Percentiles rank a stretch among this genome's conserved stretches.
Evolutionary conservation across 2,888 invertebrate genomes (phyloP).

Genomic region (Hirtodrosophila alboralis): DNA sequence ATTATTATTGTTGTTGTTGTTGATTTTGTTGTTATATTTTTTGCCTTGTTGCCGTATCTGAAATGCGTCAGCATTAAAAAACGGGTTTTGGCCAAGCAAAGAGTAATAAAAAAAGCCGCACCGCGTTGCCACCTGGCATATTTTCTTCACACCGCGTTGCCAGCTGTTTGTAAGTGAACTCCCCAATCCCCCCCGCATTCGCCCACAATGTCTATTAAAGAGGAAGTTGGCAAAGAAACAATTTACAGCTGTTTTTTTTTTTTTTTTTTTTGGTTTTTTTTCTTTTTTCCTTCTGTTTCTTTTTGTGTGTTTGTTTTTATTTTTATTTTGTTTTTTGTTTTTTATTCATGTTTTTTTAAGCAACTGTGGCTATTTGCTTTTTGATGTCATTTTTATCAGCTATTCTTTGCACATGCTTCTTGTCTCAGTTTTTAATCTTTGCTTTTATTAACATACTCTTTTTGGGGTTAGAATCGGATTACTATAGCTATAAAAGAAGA

Average conservation of each 20-base stretch:
- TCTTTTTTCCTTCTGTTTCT: background rate
- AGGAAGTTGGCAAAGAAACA: conserved; percentile 33
- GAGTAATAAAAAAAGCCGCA: conserved; percentile 26
- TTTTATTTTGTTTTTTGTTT: conserved; percentile 3
- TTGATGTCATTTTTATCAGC: conserved; percentile 20
- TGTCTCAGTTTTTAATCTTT: conserved; percentile 3
- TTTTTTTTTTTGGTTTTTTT: conserved; percentile 5
- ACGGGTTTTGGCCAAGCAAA: conserved; percentile 50
- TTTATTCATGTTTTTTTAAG: conserved; percentile 6
- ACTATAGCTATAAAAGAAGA: too few relatives aligned
- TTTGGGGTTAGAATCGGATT: too few relatives aligned
- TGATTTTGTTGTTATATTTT: conserved; percentile 15
- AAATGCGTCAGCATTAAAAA: conserved; percentile 60
- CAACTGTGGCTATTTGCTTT: conserved; percentile 31
- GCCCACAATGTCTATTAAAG: background rate
- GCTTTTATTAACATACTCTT: too few relatives aligned
- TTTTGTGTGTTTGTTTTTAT: background rate
- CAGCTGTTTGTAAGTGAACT: conserved; percentile 2
- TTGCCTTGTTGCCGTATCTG: conserved; percentile 37
- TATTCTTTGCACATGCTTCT: conserved; percentile 17
- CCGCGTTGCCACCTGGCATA: conserved; percentile 54
- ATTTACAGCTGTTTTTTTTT: conserved; percentile 37
- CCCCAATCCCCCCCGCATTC: background rate
- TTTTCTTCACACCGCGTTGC: conserved; percentile 7
- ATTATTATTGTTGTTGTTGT: conserved; percentile 23